Percentiles rank a stretch among this genome's conserved stretches.
These are phyloP conservation scores for Pterophyllum scalare DNA, from an alignment of 2,113 vertebrate genomes.

Conservation along the genomic window DNA sequence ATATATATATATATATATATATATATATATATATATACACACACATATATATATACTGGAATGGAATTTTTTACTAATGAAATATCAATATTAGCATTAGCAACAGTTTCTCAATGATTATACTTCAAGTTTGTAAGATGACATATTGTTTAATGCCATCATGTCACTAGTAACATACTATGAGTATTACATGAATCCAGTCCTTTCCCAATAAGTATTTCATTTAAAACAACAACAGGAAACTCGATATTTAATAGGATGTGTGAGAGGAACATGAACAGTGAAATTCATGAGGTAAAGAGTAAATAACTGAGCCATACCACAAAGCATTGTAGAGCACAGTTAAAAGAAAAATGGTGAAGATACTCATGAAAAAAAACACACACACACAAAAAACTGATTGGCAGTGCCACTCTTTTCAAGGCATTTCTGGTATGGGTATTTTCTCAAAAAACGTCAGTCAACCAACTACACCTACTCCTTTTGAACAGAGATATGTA, in stretches of 20 bases:
- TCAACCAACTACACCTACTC: constrained; percentile 16
- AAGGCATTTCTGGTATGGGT: constrained; percentile 70
- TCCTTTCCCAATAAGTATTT: background rate
- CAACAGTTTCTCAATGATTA: background rate
- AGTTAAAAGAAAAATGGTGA: background rate
- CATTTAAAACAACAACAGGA: constrained; percentile 5
- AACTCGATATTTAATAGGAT: constrained; percentile 17
- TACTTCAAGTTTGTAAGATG: background rate
- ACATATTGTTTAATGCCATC: background rate
- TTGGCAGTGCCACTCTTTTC: constrained; percentile 57
- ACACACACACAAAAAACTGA: background rate
- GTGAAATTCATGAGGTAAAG: constrained; percentile 5
- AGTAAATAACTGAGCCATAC: constrained; percentile 9
- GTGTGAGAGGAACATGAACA: constrained; percentile 11
- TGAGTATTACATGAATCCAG: background rate
- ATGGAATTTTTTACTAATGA: background rate
- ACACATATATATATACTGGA: background rate
- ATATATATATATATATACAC: background rate
- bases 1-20: background rate
- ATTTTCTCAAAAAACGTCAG: constrained; percentile 19
- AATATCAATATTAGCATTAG: background rate
- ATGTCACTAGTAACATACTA: background rate
- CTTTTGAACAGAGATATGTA: constrained; percentile 36
- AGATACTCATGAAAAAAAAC: background rate
- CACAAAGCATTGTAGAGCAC: constrained; percentile 7